These are phyloP conservation scores for Taenioides sp. DNA, from an alignment of 2,797 vertebrate species.

Conservation along the genomic window DNA sequence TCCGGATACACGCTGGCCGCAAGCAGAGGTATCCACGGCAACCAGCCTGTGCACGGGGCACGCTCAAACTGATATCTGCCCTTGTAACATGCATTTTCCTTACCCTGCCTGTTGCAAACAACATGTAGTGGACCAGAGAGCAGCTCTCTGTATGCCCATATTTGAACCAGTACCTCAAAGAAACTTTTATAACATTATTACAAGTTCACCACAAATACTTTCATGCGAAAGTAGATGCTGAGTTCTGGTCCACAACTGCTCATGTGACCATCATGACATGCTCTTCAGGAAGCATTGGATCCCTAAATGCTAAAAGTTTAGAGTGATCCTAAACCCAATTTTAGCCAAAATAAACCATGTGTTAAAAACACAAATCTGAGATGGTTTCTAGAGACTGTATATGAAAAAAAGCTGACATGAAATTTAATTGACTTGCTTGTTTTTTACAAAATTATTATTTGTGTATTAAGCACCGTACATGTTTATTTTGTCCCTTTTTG, in stretches of 20 bases:
- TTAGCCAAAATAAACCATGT: slow-evolving; percentile 44
- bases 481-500: not conserved
- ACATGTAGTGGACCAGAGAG: slow-evolving; percentile 59
- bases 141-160: not conserved
- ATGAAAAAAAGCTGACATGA: not conserved
- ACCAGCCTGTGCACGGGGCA: slow-evolving; percentile 77
- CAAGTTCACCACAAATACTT: not conserved
- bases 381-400: slow-evolving; percentile 24
- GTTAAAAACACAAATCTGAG: slow-evolving; percentile 25
- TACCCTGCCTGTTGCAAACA: slow-evolving; percentile 56
- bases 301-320: slow-evolving; percentile 18
- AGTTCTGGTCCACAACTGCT: slow-evolving; percentile 67
- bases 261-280: slow-evolving; percentile 51
- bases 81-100: slow-evolving; percentile 33
- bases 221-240: slow-evolving; percentile 15
- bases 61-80: slow-evolving; percentile 46
- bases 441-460: slow-evolving; percentile 16
- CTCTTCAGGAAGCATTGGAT: slow-evolving; percentile 23
- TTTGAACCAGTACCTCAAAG: not conserved
- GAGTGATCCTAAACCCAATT: slow-evolving; percentile 39
- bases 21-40: slow-evolving; percentile 92
- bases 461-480: slow-evolving; percentile 27
- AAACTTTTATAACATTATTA: not conserved
- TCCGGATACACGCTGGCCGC: slow-evolving; percentile 94
- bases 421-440: slow-evolving; percentile 15